Conservation (phyloP, 2,797 vertebrate species). For the Clangula hyemalis region DNA sequence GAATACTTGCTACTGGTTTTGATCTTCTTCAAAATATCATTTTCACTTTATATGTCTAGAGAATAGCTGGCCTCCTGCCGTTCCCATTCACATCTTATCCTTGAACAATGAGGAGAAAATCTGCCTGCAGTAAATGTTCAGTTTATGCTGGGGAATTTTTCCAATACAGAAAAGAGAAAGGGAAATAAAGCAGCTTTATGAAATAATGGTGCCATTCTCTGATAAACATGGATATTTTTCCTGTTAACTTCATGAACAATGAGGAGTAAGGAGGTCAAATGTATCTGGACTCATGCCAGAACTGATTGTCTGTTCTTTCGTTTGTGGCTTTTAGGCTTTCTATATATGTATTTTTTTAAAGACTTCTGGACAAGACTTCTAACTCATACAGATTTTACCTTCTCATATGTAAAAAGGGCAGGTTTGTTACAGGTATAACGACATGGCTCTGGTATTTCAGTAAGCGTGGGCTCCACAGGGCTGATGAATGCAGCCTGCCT, state of each 20-base stretch:
- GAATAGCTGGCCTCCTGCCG: slow-evolving; percentile 63
- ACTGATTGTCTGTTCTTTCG: neutral
- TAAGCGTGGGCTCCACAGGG: rapidly evolving
- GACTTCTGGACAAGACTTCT: neutral
- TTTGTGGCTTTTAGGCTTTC: neutral
- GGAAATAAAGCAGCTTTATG: slow-evolving; percentile 61
- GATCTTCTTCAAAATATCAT: slow-evolving; percentile 68
- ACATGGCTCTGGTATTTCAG: neutral
- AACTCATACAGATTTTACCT: neutral
- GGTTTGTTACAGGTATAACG: neutral
- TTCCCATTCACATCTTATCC: slow-evolving; percentile 66
- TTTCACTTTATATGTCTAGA: slow-evolving; percentile 56
- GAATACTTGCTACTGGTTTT: slow-evolving; percentile 65
- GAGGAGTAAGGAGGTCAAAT: slow-evolving; percentile 34
- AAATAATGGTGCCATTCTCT: slow-evolving; percentile 60
- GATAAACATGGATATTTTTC: slow-evolving; percentile 61
- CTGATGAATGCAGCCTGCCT: neutral
- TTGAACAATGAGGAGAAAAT: slow-evolving; percentile 73
- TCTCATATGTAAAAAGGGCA: neutral
- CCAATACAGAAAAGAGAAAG: slow-evolving; percentile 32
- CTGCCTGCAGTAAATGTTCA: slow-evolving; percentile 64
- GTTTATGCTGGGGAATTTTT: slow-evolving; percentile 61
- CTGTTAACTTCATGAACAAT: slow-evolving; percentile 63
- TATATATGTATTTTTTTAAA: neutral
- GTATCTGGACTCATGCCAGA: slow-evolving; percentile 19